A percentile compares a stretch with the other conserved stretches of the same genome.
phyloP scores from a whole-genome alignment of 2,113 vertebrate species.

The Poecilia latipinna region DNA sequence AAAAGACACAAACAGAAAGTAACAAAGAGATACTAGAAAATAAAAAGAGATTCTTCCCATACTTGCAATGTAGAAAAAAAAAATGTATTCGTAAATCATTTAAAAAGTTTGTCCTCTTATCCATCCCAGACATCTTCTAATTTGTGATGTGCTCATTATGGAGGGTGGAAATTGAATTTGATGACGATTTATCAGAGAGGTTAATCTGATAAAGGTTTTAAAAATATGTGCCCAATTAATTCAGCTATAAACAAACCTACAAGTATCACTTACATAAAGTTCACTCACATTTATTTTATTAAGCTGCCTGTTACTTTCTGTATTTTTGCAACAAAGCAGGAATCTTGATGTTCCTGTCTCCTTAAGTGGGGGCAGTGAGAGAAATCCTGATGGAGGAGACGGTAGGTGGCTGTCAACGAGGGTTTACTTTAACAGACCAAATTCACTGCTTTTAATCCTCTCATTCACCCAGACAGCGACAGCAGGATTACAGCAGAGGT shows the following conservation, averaged over 20 bases:
- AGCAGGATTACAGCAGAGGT: conserved; percentile 70
- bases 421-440: conserved; percentile 29
- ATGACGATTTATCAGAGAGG: conserved; percentile 32
- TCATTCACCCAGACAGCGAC: conserved; percentile 61
- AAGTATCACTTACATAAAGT: conserved; percentile 1
- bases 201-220: conserved; percentile 35
- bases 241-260: conserved; percentile 12
- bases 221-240: conserved; percentile 23
- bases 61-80: too few species aligned
- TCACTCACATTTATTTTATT: background rate
- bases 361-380: conserved; percentile 12
- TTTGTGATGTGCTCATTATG: conserved; percentile 21
- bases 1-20: too few species aligned
- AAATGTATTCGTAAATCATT: too few species aligned
- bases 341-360: conserved; percentile 3
- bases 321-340: background rate
- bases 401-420: conserved; percentile 42
- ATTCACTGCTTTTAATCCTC: conserved; percentile 70
- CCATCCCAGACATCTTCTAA: conserved; percentile 39
- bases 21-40: too few species aligned
- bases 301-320: conserved; percentile 7
- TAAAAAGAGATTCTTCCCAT: too few species aligned
- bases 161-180: conserved; percentile 41
- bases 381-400: conserved; percentile 29
- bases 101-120: too few species aligned